Evolutionary conservation across 1,140 invertebrate genomes (phyloP), one percentile per base, ranked within the genome.

Genomic region (Psilanteris sp.): DNA sequence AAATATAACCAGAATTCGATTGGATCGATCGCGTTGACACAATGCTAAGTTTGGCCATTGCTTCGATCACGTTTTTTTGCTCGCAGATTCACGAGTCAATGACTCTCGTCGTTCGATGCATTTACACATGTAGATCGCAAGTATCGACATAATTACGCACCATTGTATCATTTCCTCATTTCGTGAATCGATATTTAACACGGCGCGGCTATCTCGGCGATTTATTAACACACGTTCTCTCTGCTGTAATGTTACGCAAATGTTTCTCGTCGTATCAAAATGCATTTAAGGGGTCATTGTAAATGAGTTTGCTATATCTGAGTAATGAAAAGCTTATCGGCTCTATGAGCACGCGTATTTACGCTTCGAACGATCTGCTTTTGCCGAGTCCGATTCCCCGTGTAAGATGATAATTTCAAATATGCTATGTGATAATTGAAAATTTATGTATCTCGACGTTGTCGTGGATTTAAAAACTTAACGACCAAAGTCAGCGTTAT

Each of bases 61-160:
- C 13, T 9, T 11, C 31, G 1, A 4, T 14, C 1, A 7, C 2
- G 31, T 9, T 9, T 29, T 29, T 29, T 29, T 9, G 1, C 8
- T 10, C 8, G 2, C 18, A n/a, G 4, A 1, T 27, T 11, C 37
- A 11, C 29, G 43, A 62, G 43, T 62, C 43, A 39, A 27, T 39
- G 43, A 46, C 39, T 59, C 50, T 36, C 26, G 34, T 20, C 52
- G 29, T 43, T 44, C 13, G 27, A 13, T 10, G 54, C 39, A 62
- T 50, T 62, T 48, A 31, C 43, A 39, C 32, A 50, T 29, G 57
- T 34, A 50, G 50, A 62, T 62, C 34, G 20, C n/a, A n/a, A 48
- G 57, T 15, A 20, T 31, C 43, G 44, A 18, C 13, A 36, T 62
- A 62, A 50, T 62, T 34, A 27, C 43, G 44, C 43, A 43, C 18